A percentile compares a stretch with the other conserved stretches of the same genome.
phyloP scores from a whole-genome alignment of 2,113 vertebrate genomes.

The Cinclus mexicanus region DNA sequence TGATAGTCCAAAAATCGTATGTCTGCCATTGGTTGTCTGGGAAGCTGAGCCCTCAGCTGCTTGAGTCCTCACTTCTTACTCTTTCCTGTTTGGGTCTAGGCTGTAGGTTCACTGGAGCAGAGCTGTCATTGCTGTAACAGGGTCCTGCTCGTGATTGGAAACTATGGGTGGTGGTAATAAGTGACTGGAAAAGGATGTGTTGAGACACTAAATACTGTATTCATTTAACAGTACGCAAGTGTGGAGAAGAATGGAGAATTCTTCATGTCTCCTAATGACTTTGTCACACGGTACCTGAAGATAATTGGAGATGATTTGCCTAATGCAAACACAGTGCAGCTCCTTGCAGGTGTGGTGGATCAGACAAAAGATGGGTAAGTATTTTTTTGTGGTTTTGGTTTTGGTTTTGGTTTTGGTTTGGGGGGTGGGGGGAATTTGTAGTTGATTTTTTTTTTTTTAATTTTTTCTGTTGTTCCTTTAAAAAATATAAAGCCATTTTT shows the following conservation, averaged over 20 bases:
- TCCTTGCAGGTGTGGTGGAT: slow-evolving; percentile 85
- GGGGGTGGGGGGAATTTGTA: neutral
- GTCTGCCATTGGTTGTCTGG: neutral
- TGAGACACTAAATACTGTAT: neutral
- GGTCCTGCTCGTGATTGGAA: neutral
- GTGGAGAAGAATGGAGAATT: slow-evolving; percentile 84
- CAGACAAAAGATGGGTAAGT: slow-evolving; percentile 89
- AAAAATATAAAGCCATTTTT: neutral
- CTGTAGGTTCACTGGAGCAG: neutral
- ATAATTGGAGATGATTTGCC: slow-evolving; percentile 80
- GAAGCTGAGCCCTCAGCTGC: neutral
- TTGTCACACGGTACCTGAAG: slow-evolving; percentile 82
- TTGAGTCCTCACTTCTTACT: neutral
- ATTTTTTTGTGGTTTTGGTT: neutral
- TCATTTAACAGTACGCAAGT: slow-evolving; percentile 81
- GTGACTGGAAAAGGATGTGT: neutral
- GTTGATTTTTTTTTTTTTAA: neutral
- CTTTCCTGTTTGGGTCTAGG: neutral
- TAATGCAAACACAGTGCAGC: slow-evolving; percentile 77
- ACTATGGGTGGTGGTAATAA: neutral
- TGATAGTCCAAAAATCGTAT: neutral
- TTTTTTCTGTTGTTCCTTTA: neutral
- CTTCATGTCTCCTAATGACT: slow-evolving; percentile 86
- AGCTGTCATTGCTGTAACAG: neutral
- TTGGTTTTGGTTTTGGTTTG: neutral